Evolutionary conservation across 2,888 invertebrate genomes (phyloP).

Genomic region (Drosophila nr. perissopoda): DNA sequence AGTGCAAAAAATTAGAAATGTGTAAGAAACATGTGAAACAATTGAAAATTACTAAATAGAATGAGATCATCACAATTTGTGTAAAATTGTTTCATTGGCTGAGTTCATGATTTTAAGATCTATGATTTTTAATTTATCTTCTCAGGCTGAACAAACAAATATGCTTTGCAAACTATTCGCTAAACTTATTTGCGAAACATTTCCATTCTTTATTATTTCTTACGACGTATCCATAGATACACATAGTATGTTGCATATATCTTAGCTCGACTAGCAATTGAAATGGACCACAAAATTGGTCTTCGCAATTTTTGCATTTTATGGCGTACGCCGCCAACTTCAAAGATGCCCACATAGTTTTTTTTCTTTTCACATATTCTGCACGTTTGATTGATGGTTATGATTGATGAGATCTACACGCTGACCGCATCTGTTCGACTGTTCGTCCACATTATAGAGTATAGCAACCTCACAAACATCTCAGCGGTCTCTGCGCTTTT

Average conservation of each 20-base stretch:
- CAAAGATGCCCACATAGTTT: slow-evolving; percentile 52
- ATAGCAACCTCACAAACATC: not conserved
- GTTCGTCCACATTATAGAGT: slow-evolving; percentile 6
- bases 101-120: slow-evolving; percentile 17
- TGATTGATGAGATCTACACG: slow-evolving; percentile 68
- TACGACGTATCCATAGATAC: not conserved
- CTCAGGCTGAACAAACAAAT: slow-evolving; percentile 26
- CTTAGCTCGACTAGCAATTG: slow-evolving; percentile 49
- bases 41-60: slow-evolving; percentile 9
- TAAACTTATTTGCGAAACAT: not conserved
- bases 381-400: slow-evolving; percentile 72
- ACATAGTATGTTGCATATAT: slow-evolving; percentile 12
- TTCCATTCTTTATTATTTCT: not conserved
- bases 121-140: slow-evolving; percentile 37
- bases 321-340: slow-evolving; percentile 62
- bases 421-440: slow-evolving; percentile 42
- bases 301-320: slow-evolving; percentile 43
- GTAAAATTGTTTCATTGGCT: slow-evolving; percentile 20
- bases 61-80: slow-evolving; percentile 44
- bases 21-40: slow-evolving; percentile 9
- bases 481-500: slow-evolving; percentile 25
- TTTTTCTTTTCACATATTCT: slow-evolving; percentile 14
- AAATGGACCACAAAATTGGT: slow-evolving; percentile 65
- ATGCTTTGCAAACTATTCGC: slow-evolving; percentile 20
- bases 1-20: slow-evolving; percentile 28